phyloP scores from a whole-genome alignment of 2,113 vertebrate genomes.

The Charina bottae region DNA sequence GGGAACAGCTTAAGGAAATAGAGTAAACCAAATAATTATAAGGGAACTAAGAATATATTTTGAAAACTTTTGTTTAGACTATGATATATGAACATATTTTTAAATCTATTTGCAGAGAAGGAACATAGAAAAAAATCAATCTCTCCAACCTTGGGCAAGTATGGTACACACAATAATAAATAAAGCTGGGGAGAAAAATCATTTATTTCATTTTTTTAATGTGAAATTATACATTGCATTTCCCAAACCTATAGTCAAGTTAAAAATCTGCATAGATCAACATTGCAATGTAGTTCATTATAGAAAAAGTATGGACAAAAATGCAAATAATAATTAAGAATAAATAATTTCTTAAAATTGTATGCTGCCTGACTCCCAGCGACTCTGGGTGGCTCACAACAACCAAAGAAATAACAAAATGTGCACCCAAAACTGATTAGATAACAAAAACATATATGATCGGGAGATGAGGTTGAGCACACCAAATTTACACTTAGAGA shows the following conservation, averaged over 20 bases:
- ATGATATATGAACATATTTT: slow-evolving; percentile 63
- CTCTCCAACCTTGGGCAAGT: slow-evolving; percentile 43
- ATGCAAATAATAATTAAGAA: too few species aligned
- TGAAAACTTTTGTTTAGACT: slow-evolving; percentile 61
- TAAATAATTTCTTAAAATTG: neutral
- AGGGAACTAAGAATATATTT: slow-evolving; percentile 67
- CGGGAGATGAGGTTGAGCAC: neutral
- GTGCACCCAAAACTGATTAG: neutral
- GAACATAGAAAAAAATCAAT: slow-evolving; percentile 51
- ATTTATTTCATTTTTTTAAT: neutral
- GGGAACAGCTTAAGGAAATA: slow-evolving; percentile 74
- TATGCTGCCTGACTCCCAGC: neutral
- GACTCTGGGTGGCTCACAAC: neutral
- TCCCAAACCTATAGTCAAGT: neutral
- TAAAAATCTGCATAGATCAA: neutral
- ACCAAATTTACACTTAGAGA: too few species aligned
- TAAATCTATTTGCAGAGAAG: slow-evolving; percentile 65
- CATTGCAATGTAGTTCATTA: neutral
- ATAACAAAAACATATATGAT: neutral
- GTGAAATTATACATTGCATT: neutral
- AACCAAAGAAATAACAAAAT: neutral
- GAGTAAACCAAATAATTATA: slow-evolving; percentile 72
- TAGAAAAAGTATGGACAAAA: neutral
- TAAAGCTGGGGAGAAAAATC: neutral
- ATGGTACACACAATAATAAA: neutral